Percentiles rank a stretch among this genome's conserved stretches.
Conservation (phyloP, 2,888 invertebrate species). For the Xestia rhomboidea region DNA sequence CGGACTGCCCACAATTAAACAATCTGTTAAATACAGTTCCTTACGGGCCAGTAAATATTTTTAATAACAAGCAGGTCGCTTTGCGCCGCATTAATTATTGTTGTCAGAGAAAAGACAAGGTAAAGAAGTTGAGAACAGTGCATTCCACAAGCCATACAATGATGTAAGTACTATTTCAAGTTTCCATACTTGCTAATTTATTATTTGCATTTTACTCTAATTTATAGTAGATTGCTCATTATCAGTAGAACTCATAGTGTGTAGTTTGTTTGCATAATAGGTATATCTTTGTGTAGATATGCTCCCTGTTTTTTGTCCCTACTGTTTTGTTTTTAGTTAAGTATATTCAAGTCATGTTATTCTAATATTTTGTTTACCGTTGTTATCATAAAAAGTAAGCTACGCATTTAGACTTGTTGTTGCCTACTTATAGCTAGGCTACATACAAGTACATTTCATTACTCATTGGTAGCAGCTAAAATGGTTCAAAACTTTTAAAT, state of each 20-base stretch:
- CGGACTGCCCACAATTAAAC: slow-evolving; percentile 74
- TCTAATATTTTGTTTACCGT: background rate
- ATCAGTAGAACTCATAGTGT: slow-evolving; percentile 8
- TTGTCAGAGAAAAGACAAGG: slow-evolving; percentile 82
- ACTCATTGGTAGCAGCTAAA: background rate
- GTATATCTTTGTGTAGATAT: slow-evolving; percentile 12
- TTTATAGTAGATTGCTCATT: slow-evolving; percentile 7
- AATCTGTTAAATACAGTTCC: slow-evolving; percentile 73
- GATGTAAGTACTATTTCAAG: slow-evolving; percentile 82
- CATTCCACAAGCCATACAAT: slow-evolving; percentile 80
- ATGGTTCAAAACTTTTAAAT: background rate
- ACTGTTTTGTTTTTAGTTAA: background rate
- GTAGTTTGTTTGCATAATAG: background rate
- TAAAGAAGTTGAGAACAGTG: slow-evolving; percentile 84
- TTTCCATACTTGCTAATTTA: slow-evolving; percentile 5
- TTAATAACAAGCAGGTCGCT: slow-evolving; percentile 73
- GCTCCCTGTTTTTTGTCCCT: background rate
- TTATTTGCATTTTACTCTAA: slow-evolving; percentile 5
- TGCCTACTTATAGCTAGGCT: background rate
- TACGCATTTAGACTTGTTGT: background rate
- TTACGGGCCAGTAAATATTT: slow-evolving; percentile 68
- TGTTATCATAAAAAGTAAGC: background rate
- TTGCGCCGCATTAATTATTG: slow-evolving; percentile 77
- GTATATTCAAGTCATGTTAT: background rate
- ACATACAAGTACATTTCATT: background rate